Conservation (phyloP, 2,797 vertebrate genomes). For the Epinephelus awoara region DNA sequence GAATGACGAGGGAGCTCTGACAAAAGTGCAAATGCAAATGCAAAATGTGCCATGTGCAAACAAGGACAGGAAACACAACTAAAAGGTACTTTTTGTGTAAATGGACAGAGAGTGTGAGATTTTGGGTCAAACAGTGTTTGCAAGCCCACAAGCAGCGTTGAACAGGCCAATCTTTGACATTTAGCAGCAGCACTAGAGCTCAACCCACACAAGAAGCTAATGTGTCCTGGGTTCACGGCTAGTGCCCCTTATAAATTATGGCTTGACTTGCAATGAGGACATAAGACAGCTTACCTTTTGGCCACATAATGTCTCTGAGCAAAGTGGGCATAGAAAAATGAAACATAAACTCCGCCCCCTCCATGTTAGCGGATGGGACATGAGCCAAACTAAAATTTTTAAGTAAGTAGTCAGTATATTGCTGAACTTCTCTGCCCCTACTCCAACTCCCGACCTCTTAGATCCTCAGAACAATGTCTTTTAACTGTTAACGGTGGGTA, state of each 20-base stretch:
- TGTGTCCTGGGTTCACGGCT: background rate
- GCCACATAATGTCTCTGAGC: background rate
- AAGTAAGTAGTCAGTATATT: too few species aligned
- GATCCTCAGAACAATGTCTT: too few species aligned
- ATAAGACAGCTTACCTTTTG: background rate
- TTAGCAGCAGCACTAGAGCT: background rate
- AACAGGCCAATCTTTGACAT: background rate
- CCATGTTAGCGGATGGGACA: too few species aligned
- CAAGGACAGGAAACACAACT: constrained; percentile 1
- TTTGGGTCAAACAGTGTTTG: background rate
- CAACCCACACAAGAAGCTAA: background rate
- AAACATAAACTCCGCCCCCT: too few species aligned
- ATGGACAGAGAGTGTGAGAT: too few species aligned
- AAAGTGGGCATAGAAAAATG: background rate
- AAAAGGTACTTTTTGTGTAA: background rate
- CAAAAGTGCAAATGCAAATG: background rate
- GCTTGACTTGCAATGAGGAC: background rate
- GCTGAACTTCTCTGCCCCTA: too few species aligned
- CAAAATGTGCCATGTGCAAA: too few species aligned
- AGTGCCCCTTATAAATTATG: background rate
- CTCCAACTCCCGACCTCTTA: too few species aligned
- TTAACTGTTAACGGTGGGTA: too few species aligned
- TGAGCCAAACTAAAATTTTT: too few species aligned
- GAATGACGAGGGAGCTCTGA: background rate
- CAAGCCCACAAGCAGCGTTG: background rate